Evolutionary conservation across 2,888 invertebrate species (phyloP).

Genomic region (Cantharis nigra): DNA sequence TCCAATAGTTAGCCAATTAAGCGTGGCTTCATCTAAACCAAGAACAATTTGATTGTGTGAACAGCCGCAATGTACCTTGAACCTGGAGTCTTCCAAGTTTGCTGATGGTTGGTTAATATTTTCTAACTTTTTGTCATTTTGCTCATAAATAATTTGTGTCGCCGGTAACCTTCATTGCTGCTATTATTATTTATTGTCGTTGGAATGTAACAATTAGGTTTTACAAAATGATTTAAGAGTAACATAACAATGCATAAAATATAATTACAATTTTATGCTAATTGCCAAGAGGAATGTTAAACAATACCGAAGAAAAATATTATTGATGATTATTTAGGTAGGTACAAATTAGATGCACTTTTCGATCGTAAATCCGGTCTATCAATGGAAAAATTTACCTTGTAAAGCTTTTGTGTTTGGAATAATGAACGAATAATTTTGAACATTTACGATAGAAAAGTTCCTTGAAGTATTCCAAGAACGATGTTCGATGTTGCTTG

Average conservation of each 20-base stretch:
- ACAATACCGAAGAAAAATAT: not conserved
- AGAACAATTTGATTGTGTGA: not conserved
- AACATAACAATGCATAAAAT: not conserved
- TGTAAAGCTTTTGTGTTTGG: not conserved
- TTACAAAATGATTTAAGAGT: not conserved
- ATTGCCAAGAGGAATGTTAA: not conserved
- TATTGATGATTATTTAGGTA: not conserved
- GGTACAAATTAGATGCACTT: not conserved
- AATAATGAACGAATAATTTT: not conserved
- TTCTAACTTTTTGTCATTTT: not conserved
- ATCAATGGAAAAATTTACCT: not conserved
- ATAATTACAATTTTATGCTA: not conserved
- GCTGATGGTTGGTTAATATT: not conserved
- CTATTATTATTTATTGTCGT: not conserved
- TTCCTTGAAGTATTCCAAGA: not conserved
- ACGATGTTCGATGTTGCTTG: not conserved
- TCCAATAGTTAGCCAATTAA: too few relatives aligned
- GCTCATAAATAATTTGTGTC: not conserved
- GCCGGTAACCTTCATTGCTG: not conserved
- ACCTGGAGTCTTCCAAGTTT: not conserved
- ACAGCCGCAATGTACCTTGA: not conserved
- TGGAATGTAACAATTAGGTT: not conserved
- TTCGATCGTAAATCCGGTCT: not conserved
- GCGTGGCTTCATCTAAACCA: too few relatives aligned
- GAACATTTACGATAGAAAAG: not conserved